A percentile compares a stretch with the other conserved stretches of the same genome.
Conservation (phyloP, 2,888 invertebrate species). For the Prosapia bicincta region DNA sequence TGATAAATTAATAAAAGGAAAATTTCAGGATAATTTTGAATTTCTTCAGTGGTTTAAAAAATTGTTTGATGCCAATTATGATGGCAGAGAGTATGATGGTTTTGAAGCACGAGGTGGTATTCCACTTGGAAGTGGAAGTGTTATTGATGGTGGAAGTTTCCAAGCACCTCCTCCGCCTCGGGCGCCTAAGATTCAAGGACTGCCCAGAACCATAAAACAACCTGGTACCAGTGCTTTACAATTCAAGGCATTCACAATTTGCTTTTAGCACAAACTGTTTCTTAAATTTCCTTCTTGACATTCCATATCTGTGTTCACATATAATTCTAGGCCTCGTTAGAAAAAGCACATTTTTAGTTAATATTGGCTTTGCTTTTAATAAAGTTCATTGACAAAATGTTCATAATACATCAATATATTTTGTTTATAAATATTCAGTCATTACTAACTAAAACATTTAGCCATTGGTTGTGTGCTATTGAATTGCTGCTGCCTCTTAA, state of each 20-base stretch:
- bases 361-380: too few relatives aligned
- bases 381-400: too few relatives aligned
- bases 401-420: too few relatives aligned
- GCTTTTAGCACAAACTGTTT: background rate
- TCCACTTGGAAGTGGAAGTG: slow-evolving; percentile 66
- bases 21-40: slow-evolving; percentile 99
- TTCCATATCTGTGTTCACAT: too few relatives aligned
- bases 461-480: too few relatives aligned
- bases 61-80: slow-evolving; percentile 99
- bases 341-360: too few relatives aligned
- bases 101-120: slow-evolving; percentile 82
- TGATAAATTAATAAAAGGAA: slow-evolving; percentile 97
- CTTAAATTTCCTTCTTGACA: background rate
- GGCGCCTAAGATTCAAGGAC: slow-evolving; percentile 22
- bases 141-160: slow-evolving; percentile 52
- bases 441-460: too few relatives aligned
- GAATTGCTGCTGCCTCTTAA: too few relatives aligned
- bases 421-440: too few relatives aligned
- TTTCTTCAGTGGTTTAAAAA: slow-evolving; percentile 99
- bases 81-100: slow-evolving; percentile 95
- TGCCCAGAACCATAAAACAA: slow-evolving; percentile 3
- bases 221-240: background rate
- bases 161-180: slow-evolving; percentile 48
- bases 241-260: background rate
- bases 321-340: too few relatives aligned